Evolutionary conservation across 2,797 vertebrate genomes (phyloP).

Genomic region (Lates japonicus): DNA sequence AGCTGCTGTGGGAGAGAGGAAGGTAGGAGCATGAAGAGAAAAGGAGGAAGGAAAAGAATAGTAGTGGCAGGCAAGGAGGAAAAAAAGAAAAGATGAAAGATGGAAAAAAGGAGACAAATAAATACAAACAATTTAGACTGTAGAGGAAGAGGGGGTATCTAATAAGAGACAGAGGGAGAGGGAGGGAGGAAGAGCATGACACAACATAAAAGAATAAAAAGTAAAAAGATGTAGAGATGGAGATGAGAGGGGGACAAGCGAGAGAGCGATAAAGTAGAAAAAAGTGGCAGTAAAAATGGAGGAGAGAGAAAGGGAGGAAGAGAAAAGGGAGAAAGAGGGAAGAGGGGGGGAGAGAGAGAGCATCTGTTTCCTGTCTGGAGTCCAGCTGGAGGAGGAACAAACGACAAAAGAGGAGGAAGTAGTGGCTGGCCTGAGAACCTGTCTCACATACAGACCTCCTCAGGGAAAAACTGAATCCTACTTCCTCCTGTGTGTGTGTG

Average conservation of each 20-base stretch:
- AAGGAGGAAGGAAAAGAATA: not conserved
- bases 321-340: slow-evolving; percentile 76
- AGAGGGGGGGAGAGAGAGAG: slow-evolving; percentile 87
- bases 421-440: slow-evolving; percentile 73
- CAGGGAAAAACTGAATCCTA: slow-evolving; percentile 66
- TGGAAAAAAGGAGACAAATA: too few relatives aligned
- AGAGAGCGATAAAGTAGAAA: not conserved
- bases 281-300: not conserved
- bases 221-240: not conserved
- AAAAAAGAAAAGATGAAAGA: not conserved
- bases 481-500: slow-evolving; percentile 57
- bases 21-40: too few relatives aligned
- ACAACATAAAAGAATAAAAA: too few relatives aligned
- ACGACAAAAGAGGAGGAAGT: slow-evolving; percentile 79
- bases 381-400: slow-evolving; percentile 87
- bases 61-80: not conserved
- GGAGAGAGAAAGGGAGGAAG: not conserved
- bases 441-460: slow-evolving; percentile 61
- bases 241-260: not conserved
- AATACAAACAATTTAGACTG: not conserved
- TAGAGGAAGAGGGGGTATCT: not conserved
- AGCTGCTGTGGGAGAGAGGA: not conserved
- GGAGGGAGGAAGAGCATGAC: not conserved
- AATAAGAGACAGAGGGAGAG: not conserved
- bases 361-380: slow-evolving; percentile 94